Evolutionary conservation across 1,140 invertebrate genomes (phyloP).

Genomic region (Cepaea nemoralis): DNA sequence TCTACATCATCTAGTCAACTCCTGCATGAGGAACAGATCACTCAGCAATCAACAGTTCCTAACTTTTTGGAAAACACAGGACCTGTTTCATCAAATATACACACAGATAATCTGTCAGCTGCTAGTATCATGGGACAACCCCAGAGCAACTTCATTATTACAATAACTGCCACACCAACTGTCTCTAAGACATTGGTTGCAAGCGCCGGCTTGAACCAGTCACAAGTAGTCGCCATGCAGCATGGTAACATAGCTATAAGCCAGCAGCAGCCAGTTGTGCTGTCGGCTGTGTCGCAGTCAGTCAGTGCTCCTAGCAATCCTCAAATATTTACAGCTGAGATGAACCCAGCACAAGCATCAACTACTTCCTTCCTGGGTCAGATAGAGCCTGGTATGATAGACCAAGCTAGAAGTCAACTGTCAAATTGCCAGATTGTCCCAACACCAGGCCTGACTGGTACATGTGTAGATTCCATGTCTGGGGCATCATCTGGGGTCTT

Average conservation of each 20-base stretch:
- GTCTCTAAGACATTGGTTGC: not conserved
- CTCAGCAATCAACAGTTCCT: not conserved
- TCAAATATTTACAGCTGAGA: not conserved
- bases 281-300: not conserved
- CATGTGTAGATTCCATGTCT: not conserved
- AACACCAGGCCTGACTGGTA: not conserved
- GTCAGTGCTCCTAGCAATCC: not conserved
- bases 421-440: not conserved
- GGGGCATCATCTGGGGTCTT: not conserved
- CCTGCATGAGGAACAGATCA: not conserved
- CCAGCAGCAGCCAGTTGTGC: not conserved
- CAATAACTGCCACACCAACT: not conserved
- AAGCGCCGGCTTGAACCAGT: not conserved
- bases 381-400: not conserved
- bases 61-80: conserved; percentile 30
- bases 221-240: not conserved
- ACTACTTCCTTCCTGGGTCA: not conserved
- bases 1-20: not conserved
- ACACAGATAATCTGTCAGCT: not conserved
- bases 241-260: not conserved
- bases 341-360: not conserved
- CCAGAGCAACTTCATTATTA: not conserved
- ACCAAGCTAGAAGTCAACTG: not conserved
- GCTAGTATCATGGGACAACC: not conserved
- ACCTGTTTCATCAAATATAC: not conserved